Conservation (phyloP, 2,888 invertebrate genomes). For the Dasypolia templi region DNA sequence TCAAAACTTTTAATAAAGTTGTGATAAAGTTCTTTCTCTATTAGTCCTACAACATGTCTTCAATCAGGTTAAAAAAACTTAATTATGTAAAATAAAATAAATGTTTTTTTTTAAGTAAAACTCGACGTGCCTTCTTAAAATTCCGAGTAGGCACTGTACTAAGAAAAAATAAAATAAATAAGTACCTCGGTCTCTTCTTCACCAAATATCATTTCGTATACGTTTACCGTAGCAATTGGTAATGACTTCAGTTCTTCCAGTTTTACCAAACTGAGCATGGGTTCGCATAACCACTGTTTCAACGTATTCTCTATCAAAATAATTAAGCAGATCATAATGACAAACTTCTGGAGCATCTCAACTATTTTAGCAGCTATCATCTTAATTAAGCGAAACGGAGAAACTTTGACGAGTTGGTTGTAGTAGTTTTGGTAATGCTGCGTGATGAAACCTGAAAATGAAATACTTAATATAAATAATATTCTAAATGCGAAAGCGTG, state of each 20-base stretch:
- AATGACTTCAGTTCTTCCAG: neutral
- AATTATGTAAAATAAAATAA: too few relatives aligned
- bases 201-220: neutral
- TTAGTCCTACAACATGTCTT: too few relatives aligned
- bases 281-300: neutral
- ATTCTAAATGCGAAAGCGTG: neutral
- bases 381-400: neutral
- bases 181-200: neutral
- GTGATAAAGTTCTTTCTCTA: too few relatives aligned
- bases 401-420: neutral
- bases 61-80: too few relatives aligned
- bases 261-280: neutral
- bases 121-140: neutral
- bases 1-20: too few relatives aligned
- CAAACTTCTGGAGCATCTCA: neutral
- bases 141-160: neutral
- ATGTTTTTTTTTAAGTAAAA: neutral
- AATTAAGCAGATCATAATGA: neutral
- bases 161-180: neutral
- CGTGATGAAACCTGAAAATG: slow-evolving; percentile 1
- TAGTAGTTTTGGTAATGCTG: neutral
- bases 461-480: neutral
- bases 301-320: neutral
- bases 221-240: neutral
- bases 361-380: neutral